Conservation (phyloP, 2,888 invertebrate species). For the Aphidius colemani region DNA sequence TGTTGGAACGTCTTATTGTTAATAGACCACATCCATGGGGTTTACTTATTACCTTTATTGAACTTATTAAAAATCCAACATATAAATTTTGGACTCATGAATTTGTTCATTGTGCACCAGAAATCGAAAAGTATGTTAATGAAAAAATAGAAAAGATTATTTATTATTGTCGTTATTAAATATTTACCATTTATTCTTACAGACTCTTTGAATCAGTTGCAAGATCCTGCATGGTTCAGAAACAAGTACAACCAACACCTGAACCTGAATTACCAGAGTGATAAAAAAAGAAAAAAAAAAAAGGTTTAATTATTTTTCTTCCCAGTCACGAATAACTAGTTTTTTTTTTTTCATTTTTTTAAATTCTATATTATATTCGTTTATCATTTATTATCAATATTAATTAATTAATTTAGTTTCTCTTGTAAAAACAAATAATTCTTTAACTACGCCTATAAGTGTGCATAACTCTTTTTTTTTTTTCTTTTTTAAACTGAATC, state of each 20-base stretch:
- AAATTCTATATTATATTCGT: no score
- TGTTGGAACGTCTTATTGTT: constrained; percentile 95
- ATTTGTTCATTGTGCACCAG: constrained; percentile 99
- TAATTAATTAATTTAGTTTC: no score
- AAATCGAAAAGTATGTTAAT: constrained; percentile 98
- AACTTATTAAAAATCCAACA: constrained; percentile 96
- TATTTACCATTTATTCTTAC: constrained; percentile 46
- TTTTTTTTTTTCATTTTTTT: no score
- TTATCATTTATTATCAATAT: no score
- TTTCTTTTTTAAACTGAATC: no score
- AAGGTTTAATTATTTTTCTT: no score
- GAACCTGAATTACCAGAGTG: constrained; percentile 74
- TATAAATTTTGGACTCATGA: constrained; percentile 99
- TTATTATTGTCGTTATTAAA: constrained; percentile 23
- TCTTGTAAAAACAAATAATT: no score
- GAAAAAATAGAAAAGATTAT: no score
- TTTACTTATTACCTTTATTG: constrained; percentile 96
- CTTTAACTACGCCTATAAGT: constrained; percentile 38
- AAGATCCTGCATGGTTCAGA: constrained; percentile 90
- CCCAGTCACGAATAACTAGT: no score
- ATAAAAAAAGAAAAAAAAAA: constrained; percentile 48
- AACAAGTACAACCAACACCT: constrained; percentile 69
- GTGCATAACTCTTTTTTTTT: constrained; percentile 48
- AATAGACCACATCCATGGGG: constrained; percentile 99
- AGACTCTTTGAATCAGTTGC: constrained; percentile 96